Evolutionary conservation across 2,797 vertebrate species (phyloP).

Genomic region (Cyprinella venusta): DNA sequence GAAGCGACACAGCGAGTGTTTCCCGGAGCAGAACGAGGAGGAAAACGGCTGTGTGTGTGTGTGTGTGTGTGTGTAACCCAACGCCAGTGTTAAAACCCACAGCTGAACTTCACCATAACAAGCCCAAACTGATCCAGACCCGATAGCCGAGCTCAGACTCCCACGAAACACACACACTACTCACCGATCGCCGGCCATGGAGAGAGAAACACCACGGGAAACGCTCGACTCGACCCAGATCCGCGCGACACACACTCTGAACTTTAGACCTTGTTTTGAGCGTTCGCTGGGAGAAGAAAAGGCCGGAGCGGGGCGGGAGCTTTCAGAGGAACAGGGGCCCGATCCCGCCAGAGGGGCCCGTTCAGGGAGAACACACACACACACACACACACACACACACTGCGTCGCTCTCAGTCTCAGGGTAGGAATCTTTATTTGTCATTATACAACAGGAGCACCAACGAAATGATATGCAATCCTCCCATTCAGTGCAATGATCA

Average conservation of each 20-base stretch:
- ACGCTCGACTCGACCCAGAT: conserved; percentile 58
- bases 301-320: conserved; percentile 12
- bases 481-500: too few species aligned
- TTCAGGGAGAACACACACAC: neutral
- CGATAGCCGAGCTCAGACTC: neutral
- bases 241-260: conserved; percentile 60
- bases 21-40: neutral
- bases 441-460: too few species aligned
- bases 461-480: too few species aligned
- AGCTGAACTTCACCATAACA: neutral
- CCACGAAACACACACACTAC: neutral
- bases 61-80: too few species aligned
- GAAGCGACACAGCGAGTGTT: too few species aligned
- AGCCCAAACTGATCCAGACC: neutral
- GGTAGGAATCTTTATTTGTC: too few species aligned
- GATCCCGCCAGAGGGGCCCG: conserved; percentile 14
- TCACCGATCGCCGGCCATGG: neutral
- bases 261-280: conserved; percentile 59
- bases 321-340: neutral
- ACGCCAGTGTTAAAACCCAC: neutral
- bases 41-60: neutral
- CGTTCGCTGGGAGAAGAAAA: conserved; percentile 42
- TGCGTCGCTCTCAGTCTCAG: too few species aligned
- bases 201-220: neutral
- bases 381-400: too few species aligned